Percentiles rank a stretch among this genome's conserved stretches.
These are phyloP conservation scores for Stichopus horrens DNA, from an alignment of 53 echinoderm and acorn worm species.

Conservation along the genomic window DNA sequence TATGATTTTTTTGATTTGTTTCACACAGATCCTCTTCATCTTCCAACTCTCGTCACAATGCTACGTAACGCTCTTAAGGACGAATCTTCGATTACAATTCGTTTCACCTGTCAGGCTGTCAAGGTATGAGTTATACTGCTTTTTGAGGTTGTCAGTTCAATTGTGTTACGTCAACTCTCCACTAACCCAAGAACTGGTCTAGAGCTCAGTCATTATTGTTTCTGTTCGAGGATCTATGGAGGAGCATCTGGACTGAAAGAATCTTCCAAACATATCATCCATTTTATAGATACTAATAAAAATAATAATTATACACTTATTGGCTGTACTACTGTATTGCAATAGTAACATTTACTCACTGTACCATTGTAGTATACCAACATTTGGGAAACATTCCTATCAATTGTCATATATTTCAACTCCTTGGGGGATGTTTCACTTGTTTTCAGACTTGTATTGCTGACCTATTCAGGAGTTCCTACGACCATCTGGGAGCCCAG, in stretches of 20 bases:
- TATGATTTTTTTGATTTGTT: neutral
- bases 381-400: neutral
- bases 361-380: neutral
- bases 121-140: constrained; percentile 58
- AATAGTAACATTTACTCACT: too few relatives aligned
- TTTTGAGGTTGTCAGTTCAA: too few relatives aligned
- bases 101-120: constrained; percentile 81
- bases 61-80: constrained; percentile 71
- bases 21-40: constrained; percentile 28
- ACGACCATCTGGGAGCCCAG: constrained; percentile 81
- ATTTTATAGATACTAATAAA: too few relatives aligned
- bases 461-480: constrained; percentile 82
- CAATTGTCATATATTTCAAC: neutral
- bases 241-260: too few relatives aligned
- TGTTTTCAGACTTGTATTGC: constrained; percentile 70
- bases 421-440: neutral
- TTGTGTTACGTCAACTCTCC: too few relatives aligned
- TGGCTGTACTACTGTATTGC: too few relatives aligned
- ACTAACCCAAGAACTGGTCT: too few relatives aligned
- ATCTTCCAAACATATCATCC: too few relatives aligned
- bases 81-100: constrained; percentile 86
- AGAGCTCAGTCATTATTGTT: too few relatives aligned
- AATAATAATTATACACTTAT: too few relatives aligned
- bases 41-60: constrained; percentile 72
- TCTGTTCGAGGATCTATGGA: too few relatives aligned